Base-by-base conservation (phyloP, 2,888 invertebrate species). In the Agonopterix arenella region DNA sequence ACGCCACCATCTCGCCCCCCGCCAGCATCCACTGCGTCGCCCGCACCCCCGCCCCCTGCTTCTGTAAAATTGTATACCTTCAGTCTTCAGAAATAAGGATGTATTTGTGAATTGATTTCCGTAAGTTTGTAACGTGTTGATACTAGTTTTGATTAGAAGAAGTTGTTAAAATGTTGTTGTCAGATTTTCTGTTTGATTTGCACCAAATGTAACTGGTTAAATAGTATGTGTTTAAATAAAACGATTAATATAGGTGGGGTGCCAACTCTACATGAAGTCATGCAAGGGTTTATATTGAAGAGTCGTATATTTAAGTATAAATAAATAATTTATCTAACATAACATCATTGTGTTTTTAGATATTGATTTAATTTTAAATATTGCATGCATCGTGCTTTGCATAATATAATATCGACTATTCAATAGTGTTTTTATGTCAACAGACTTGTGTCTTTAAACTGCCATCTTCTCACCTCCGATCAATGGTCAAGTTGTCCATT, bases 31-130 rank as follows among this genome's bases (percentile, higher is more conserved):
- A 60, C 66, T 72, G 67, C 81, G 80, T 68, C 84, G 84, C 68
- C 77, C 81, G 76, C 86, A 84, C 79, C 84, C 82, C 75, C 84
- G 76, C 66, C 84, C 84, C 69, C 88, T 84, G 86, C 78, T 85
- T 80, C 84, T 84, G 79, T 47, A 48, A 64, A 68, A 72, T 47
- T 50, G 52, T 36, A 4, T 1, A 47, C 51, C 36, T 52, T 57
- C 11, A 48, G 16, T 36, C 28, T n/a, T 11, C 28, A 28, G 28
- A 5, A 28, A 28, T 28, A 28, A 5, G 28, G 28, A 28, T 28
- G 28, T 7, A 28, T 28, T 28, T 28, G 28, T 28, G 28, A 28
- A 5, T 28, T 5, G 28, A 28, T 28, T 28, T 28, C 7, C 28
- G 28, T 28, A n/a, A 40, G 4, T 40, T 40, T 44, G 28, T 16